Percentiles rank a stretch among this genome's conserved stretches.
Evolutionary conservation across 2,113 vertebrate genomes (phyloP).

Genomic region (Micronycteris hirsuta): DNA sequence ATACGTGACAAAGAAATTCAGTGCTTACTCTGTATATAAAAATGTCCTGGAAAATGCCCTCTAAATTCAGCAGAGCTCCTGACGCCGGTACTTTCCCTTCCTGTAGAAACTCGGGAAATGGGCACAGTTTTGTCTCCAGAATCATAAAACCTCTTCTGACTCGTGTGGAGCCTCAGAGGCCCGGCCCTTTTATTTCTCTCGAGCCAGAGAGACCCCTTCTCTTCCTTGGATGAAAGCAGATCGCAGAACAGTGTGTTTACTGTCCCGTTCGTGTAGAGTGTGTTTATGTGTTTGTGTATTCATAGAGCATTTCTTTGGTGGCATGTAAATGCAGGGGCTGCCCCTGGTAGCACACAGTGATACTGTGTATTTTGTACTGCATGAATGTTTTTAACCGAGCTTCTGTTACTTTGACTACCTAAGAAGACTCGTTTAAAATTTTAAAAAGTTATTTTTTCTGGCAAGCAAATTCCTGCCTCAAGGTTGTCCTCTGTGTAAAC

Average conservation of each 20-base stretch:
- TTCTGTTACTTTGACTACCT: background rate
- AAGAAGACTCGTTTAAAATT: background rate
- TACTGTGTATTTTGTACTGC: background rate
- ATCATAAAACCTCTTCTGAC: constrained; percentile 32
- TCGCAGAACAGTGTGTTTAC: background rate
- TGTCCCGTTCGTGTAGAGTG: background rate
- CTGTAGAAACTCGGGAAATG: constrained; percentile 61
- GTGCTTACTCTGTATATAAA: background rate
- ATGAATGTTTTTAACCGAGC: background rate
- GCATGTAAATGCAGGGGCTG: background rate
- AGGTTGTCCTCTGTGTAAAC: background rate
- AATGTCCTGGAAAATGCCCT: constrained; percentile 52
- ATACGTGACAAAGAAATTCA: background rate
- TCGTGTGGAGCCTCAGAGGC: constrained; percentile 62
- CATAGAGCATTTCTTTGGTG: background rate
- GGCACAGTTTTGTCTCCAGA: constrained; percentile 41
- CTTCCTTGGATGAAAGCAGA: background rate
- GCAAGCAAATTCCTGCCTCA: background rate
- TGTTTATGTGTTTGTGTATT: background rate
- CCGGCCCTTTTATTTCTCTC: constrained; percentile 7
- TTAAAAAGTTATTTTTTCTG: background rate
- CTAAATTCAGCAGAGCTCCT: constrained; percentile 38
- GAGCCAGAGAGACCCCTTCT: constrained; percentile 39
- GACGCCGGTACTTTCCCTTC: constrained; percentile 19
- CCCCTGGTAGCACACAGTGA: background rate